Percentiles rank a stretch among this genome's conserved stretches.
These are phyloP conservation scores for Lepisosteus oculatus DNA, from an alignment of 2,113 vertebrate genomes.

Conservation along the genomic window DNA sequence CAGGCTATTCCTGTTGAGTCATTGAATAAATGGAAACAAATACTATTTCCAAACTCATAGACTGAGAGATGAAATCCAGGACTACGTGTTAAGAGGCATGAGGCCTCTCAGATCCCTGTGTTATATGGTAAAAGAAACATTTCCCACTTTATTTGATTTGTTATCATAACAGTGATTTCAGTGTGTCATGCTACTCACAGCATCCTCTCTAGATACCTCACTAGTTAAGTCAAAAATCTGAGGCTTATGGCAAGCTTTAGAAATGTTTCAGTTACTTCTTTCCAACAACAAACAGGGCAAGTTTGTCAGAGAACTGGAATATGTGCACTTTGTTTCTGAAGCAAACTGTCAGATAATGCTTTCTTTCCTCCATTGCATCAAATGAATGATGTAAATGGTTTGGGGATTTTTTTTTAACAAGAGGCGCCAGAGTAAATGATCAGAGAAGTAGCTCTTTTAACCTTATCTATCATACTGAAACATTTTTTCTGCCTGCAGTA, in stretches of 20 bases:
- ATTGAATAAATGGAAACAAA: too few species aligned
- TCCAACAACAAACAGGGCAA: slow-evolving; percentile 64
- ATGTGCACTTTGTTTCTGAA: slow-evolving; percentile 64
- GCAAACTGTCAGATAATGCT: slow-evolving; percentile 63
- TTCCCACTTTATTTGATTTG: slow-evolving; percentile 45
- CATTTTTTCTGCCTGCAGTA: slow-evolving; percentile 78
- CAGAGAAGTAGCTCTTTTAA: slow-evolving; percentile 79
- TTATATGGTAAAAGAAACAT: slow-evolving; percentile 28
- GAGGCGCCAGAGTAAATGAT: slow-evolving; percentile 74
- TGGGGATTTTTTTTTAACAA: slow-evolving; percentile 56
- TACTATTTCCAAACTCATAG: background rate
- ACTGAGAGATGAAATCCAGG: background rate
- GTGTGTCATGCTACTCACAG: slow-evolving; percentile 41
- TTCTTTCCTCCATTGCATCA: slow-evolving; percentile 49
- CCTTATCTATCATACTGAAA: slow-evolving; percentile 84
- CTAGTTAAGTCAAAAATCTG: slow-evolving; percentile 40
- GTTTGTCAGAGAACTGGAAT: slow-evolving; percentile 71
- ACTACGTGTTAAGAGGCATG: background rate
- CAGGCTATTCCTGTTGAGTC: too few species aligned
- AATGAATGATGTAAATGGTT: slow-evolving; percentile 70
- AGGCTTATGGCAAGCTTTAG: slow-evolving; percentile 29
- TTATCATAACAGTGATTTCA: slow-evolving; percentile 56
- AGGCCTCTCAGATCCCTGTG: slow-evolving; percentile 24
- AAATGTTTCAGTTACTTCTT: slow-evolving; percentile 47
- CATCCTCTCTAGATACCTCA: slow-evolving; percentile 31